Evolutionary conservation across 2,113 vertebrate species (phyloP).

Genomic region (Poecilia latipinna): DNA sequence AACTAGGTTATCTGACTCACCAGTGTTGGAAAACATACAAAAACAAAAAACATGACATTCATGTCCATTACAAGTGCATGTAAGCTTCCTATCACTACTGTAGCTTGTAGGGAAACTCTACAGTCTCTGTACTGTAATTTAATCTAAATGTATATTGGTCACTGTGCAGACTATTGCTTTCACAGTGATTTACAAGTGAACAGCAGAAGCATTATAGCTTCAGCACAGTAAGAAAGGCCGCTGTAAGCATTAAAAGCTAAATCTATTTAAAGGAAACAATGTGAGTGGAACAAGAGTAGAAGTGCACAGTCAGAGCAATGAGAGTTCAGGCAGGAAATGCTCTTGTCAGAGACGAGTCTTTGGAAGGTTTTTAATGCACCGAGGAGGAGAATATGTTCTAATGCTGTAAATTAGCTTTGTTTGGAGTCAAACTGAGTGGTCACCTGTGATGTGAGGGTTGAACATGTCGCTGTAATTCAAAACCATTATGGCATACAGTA

Average conservation of each 20-base stretch:
- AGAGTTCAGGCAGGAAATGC: not conserved
- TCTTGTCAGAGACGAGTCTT: not conserved
- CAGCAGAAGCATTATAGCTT: not conserved
- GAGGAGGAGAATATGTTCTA: not conserved
- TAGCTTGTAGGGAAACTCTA: not conserved
- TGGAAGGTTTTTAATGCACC: not conserved
- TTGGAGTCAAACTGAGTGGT: not conserved
- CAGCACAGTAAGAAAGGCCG: not conserved
- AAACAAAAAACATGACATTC: no score
- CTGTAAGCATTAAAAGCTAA: not conserved
- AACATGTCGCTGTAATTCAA: not conserved
- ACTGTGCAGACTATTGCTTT: not conserved
- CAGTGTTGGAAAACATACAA: no score
- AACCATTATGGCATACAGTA: not conserved
- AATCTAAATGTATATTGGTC: not conserved
- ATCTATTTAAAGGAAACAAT: constrained; percentile 9
- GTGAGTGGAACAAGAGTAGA: not conserved
- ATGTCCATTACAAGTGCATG: not conserved
- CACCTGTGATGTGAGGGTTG: not conserved
- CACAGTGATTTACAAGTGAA: not conserved
- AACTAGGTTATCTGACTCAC: no score
- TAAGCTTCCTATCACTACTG: not conserved
- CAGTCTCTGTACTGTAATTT: not conserved
- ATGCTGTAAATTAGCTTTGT: not conserved
- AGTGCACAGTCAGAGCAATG: not conserved